Evolutionary conservation across 2,113 vertebrate species (phyloP).

Genomic region (Henicopernis longicauda): DNA sequence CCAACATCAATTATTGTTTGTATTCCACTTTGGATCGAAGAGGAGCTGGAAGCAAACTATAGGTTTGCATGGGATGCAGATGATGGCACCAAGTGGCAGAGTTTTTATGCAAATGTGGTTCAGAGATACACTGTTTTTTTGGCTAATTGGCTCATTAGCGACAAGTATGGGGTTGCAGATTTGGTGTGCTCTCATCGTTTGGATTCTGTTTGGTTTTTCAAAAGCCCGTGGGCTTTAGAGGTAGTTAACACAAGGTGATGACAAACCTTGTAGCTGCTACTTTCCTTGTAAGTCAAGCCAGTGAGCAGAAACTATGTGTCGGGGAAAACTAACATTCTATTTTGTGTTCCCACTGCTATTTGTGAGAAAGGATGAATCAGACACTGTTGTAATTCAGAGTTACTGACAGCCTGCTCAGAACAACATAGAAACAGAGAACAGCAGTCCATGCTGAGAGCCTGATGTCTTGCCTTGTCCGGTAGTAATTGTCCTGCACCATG

Average conservation of each 20-base stretch:
- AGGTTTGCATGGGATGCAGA: background rate
- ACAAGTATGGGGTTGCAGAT: background rate
- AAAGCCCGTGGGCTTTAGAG: background rate
- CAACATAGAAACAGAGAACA: background rate
- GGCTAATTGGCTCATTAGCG: background rate
- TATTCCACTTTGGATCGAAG: background rate
- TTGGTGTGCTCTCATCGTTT: background rate
- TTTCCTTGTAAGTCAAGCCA: background rate
- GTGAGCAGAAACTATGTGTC: background rate
- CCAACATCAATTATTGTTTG: background rate
- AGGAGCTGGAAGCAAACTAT: background rate
- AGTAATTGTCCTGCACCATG: background rate
- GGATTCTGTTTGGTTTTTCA: background rate
- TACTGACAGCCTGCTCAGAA: background rate
- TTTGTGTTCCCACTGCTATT: background rate
- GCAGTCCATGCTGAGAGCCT: fast-evolving
- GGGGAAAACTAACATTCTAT: background rate
- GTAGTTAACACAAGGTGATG: background rate
- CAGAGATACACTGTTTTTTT: background rate
- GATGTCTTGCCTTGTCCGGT: background rate
- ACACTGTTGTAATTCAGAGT: background rate
- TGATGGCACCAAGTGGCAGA: background rate
- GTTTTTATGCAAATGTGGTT: background rate
- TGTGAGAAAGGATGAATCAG: background rate
- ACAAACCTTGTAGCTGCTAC: background rate